Conservation (phyloP, 2,797 vertebrate genomes). For the Girardinus metallicus region DNA sequence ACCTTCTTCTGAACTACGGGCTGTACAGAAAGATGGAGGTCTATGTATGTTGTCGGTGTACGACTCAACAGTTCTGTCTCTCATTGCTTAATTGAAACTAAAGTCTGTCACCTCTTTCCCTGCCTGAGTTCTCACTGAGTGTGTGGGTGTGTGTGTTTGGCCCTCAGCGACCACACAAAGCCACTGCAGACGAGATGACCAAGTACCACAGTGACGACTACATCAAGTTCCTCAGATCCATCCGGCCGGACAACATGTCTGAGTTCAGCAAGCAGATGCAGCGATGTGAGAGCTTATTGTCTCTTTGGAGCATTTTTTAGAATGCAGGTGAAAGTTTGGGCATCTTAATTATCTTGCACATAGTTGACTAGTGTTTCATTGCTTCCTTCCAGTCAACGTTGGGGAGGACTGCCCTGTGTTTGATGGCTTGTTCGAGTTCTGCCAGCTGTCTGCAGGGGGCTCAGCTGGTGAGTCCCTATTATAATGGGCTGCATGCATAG, state of each 20-base stretch:
- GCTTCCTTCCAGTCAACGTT: conserved; percentile 86
- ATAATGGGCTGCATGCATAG: neutral
- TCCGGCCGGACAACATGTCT: conserved; percentile 94
- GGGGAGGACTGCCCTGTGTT: conserved; percentile 97
- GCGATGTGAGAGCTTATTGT: conserved; percentile 81
- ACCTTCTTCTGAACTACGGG: conserved; percentile 92
- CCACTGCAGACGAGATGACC: conserved; percentile 94
- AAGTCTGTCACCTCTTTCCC: neutral
- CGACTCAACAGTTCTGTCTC: neutral
- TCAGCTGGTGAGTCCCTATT: conserved; percentile 85
- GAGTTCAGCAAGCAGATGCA: conserved; percentile 98
- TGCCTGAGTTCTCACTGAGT: neutral
- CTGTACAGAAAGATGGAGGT: conserved; percentile 97
- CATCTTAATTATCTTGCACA: neutral
- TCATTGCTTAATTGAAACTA: neutral
- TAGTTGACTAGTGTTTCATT: neutral
- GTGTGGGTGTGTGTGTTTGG: conserved; percentile 16
- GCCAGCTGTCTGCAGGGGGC: conserved; percentile 91
- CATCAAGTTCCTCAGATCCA: conserved; percentile 92
- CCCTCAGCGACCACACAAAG: conserved; percentile 91
- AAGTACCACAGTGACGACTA: conserved; percentile 97
- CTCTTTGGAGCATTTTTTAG: neutral
- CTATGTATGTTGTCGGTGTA: conserved; percentile 83
- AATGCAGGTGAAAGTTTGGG: neutral
- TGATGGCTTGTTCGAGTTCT: conserved; percentile 93